Percentiles rank a stretch among this genome's conserved stretches.
Evolutionary conservation across 2,113 vertebrate genomes (phyloP).

Genomic region (Podilymbus podiceps): DNA sequence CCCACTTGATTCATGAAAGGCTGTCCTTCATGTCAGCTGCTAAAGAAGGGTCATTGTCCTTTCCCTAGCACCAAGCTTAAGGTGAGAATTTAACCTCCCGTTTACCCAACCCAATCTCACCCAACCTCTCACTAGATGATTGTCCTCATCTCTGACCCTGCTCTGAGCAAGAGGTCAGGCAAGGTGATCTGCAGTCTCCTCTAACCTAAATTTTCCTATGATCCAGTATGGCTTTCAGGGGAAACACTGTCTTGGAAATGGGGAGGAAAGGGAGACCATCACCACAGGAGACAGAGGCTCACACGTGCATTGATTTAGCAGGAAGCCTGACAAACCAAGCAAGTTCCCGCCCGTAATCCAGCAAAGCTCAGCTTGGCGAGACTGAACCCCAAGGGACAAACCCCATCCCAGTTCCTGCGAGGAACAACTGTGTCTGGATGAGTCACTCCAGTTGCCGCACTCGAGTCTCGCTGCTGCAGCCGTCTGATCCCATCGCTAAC

Average conservation of each 20-base stretch:
- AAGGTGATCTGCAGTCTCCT: neutral
- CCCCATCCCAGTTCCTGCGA: accelerated
- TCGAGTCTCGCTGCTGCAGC: neutral
- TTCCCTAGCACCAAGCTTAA: neutral
- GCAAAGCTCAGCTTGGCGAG: neutral
- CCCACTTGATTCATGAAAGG: neutral
- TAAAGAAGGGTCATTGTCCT: neutral
- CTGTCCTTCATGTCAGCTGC: neutral
- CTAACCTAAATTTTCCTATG: neutral
- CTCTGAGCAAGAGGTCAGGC: neutral
- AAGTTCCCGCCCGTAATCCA: neutral
- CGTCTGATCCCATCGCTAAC: neutral
- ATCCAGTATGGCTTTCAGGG: neutral
- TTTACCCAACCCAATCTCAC: neutral
- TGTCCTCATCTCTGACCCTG: neutral
- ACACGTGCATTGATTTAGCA: neutral
- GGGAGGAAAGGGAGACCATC: neutral
- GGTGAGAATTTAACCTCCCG: neutral
- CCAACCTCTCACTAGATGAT: neutral
- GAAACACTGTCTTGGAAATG: neutral
- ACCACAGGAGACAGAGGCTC: accelerated
- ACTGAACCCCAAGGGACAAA: neutral
- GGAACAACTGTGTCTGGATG: neutral
- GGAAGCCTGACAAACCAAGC: neutral
- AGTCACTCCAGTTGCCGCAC: neutral